Evolutionary conservation across 2,888 invertebrate species (phyloP), one percentile per base, ranked within the genome.

Genomic region (Tachina lurida): DNA sequence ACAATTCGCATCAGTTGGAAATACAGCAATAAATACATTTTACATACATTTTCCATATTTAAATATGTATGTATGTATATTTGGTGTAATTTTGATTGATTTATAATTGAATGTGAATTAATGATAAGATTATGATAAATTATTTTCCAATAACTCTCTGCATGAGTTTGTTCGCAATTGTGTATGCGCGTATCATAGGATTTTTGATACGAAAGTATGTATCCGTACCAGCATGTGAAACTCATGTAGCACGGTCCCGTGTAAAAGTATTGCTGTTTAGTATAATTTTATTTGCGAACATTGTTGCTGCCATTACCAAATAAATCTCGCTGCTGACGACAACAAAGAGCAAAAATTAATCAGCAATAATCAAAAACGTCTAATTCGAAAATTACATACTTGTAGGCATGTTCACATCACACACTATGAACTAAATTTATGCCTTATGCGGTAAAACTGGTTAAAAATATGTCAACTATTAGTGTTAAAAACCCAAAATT

Each of bases 51-150:
- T 65, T 39, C 71, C 39, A 79, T 41, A 78, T n/a, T 41, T 7
- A 31, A 2, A 22, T 3, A 22, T 3, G 3, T 22, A 22, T 3
- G 3, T 31, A 31, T 31, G 31, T 31, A 31, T 17, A 65, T 80
- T 87, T 78, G 74, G 87, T 80, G 84, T 78, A 81, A 89, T 90
- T 91, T 91, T 91, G 91, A 91, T 91, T 91, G 91, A 91, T 91
- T 91, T 91, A 91, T 91, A 91, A 91, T 91, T 91, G 90, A 90
- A 90, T 89, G 89, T 88, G 90, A 91, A 90, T 89, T 90, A 90
- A 87, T 90, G 91, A 91, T 91, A 90, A 91, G 91, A 91, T 91
- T 91, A 89, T 91, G 91, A 91, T 91, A 91, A 91, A 90, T 89
- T 89, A 88, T 89, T 88, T 89, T 89, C 88, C 71, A 81, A 89